These are phyloP conservation scores for Melanostigma gelatinosum DNA, from an alignment of 2,113 vertebrate species.

Conservation along the genomic window DNA sequence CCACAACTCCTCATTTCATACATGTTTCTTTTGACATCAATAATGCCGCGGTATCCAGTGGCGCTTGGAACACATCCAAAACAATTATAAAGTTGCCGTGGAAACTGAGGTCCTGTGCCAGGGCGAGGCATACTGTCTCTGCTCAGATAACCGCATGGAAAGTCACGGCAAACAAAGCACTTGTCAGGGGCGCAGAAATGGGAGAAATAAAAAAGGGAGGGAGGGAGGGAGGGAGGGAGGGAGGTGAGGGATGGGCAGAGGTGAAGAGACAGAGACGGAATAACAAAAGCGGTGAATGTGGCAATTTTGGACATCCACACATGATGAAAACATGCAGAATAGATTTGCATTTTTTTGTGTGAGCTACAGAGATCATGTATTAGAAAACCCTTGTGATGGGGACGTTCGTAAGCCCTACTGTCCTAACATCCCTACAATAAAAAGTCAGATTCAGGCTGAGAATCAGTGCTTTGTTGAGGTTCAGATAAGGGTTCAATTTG, in stretches of 20 bases:
- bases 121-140: constrained; percentile 90
- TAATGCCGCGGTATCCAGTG: constrained; percentile 91
- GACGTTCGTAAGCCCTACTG: not conserved
- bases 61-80: constrained; percentile 91
- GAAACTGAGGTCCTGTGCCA: constrained; percentile 91
- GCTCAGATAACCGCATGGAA: constrained; percentile 87
- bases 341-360: constrained; percentile 33
- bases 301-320: constrained; percentile 45
- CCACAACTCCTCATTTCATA: constrained; percentile 87
- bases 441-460: constrained; percentile 17
- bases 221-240: constrained; percentile 73
- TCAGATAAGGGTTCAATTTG: constrained; percentile 44
- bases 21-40: constrained; percentile 93
- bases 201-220: constrained; percentile 52
- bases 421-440: not conserved
- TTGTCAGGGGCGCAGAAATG: constrained; percentile 80
- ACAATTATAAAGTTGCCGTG: constrained; percentile 98
- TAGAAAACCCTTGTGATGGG: constrained; percentile 4
- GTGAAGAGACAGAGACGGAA: constrained; percentile 72
- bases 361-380: constrained; percentile 15
- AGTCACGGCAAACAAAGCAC: constrained; percentile 85
- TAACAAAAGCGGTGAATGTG: constrained; percentile 64
- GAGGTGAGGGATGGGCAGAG: constrained; percentile 72
- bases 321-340: constrained; percentile 35
- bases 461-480: not conserved